These are phyloP conservation scores for Peromyscus nudipes DNA, from an alignment of 2,797 vertebrate species.

Conservation along the genomic window DNA sequence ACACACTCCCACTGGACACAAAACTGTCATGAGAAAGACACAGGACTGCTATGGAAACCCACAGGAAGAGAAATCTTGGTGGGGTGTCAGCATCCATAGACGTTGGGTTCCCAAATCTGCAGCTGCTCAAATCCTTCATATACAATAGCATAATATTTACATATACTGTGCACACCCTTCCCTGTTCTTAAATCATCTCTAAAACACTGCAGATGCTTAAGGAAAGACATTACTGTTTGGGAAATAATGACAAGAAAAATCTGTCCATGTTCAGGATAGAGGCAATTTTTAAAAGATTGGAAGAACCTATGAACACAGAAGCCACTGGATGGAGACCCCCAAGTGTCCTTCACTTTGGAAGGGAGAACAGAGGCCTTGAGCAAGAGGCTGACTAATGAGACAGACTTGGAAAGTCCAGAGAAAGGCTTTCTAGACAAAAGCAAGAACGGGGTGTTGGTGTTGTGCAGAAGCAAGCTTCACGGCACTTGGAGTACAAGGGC, in stretches of 20 bases:
- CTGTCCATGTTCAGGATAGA: background rate
- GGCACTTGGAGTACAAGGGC: background rate
- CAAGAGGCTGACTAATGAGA: background rate
- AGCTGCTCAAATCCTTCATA: background rate
- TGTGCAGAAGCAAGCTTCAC: conserved; percentile 18
- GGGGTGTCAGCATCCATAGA: no score
- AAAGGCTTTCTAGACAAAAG: conserved; percentile 41
- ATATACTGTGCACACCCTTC: background rate
- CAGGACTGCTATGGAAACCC: conserved; percentile 27
- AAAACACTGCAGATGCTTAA: background rate
- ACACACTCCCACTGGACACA: background rate
- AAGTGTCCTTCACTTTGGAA: conserved; percentile 14
- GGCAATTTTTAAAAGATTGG: background rate
- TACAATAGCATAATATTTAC: background rate
- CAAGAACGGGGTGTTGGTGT: background rate
- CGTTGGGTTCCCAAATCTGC: background rate
- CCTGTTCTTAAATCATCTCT: background rate
- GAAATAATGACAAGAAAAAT: background rate
- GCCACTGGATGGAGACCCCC: background rate
- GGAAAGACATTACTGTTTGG: background rate
- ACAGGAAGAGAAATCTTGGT: conserved; percentile 12
- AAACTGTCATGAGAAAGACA: conserved; percentile 1
- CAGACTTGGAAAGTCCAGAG: background rate
- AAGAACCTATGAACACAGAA: background rate
- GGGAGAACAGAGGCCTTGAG: background rate